Percentiles rank a stretch among this genome's conserved stretches.
Evolutionary conservation across 2,113 vertebrate species (phyloP).

Genomic region (Halichoerus grypus): DNA sequence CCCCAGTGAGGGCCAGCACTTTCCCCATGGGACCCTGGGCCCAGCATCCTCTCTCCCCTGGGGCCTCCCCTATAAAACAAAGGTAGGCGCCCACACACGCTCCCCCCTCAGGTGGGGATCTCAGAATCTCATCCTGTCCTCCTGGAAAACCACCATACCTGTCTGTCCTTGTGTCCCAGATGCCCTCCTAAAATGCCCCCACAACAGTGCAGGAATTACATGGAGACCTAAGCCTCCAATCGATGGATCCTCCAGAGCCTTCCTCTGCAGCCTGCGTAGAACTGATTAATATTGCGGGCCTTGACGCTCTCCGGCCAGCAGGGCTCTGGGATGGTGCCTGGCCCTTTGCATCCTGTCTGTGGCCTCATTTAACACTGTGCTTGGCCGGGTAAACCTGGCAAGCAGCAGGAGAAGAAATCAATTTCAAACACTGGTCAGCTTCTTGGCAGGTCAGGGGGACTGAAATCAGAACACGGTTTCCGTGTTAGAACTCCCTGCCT

Average conservation of each 20-base stretch:
- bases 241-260: neutral
- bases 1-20: neutral
- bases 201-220: neutral
- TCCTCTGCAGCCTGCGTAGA: neutral
- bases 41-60: rapidly evolving
- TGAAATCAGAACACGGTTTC: slow-evolving; percentile 48
- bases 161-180: neutral
- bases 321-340: slow-evolving; percentile 54
- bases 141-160: rapidly evolving
- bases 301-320: slow-evolving; percentile 50
- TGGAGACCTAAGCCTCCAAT: neutral
- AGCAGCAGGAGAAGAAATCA: slow-evolving; percentile 28
- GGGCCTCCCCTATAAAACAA: neutral
- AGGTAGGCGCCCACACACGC: neutral
- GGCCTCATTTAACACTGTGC: slow-evolving; percentile 63
- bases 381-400: neutral
- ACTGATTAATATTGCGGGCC: neutral
- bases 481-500: neutral
- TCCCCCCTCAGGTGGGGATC: neutral
- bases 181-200: neutral
- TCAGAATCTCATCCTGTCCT: too few species aligned
- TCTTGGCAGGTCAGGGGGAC: slow-evolving; percentile 59
- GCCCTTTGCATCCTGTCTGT: slow-evolving; percentile 34
- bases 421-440: slow-evolving; percentile 67
- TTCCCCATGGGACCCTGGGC: neutral